A percentile compares a stretch with the other conserved stretches of the same genome.
These are phyloP conservation scores for Meleagris gallopavo DNA, from an alignment of 2,113 vertebrate species.

Conservation along the genomic window DNA sequence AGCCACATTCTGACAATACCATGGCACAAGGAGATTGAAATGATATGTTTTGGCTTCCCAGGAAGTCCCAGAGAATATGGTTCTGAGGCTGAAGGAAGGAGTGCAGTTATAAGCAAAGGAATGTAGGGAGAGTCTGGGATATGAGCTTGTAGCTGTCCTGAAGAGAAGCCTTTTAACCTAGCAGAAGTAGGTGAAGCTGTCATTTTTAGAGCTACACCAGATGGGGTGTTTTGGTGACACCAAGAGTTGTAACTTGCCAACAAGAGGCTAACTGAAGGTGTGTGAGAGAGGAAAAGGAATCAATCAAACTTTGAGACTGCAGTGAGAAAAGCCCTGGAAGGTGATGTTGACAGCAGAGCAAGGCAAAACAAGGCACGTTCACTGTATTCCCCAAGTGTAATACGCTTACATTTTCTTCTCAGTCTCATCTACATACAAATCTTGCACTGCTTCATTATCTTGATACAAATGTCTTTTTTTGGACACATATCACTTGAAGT, in stretches of 20 bases:
- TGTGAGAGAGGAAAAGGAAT: not conserved
- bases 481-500: constrained; percentile 5
- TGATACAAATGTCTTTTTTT: constrained; percentile 41
- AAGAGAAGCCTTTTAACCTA: constrained; percentile 2
- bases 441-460: constrained; percentile 8
- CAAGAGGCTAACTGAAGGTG: constrained; percentile 1
- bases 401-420: not conserved
- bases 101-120: not conserved
- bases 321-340: constrained; percentile 18
- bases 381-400: not conserved
- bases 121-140: not conserved
- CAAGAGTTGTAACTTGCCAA: constrained; percentile 13
- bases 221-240: not conserved
- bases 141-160: not conserved
- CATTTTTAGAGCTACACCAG: not conserved
- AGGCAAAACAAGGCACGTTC: constrained; percentile 49
- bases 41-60: not conserved
- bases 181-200: not conserved
- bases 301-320: constrained; percentile 13
- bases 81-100: not conserved
- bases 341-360: constrained; percentile 27
- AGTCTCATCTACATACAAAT: constrained; percentile 24
- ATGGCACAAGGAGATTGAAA: not conserved
- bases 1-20: not conserved
- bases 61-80: not conserved